Base-by-base conservation (phyloP, 2,797 vertebrate species). In the Thaleichthys pacificus region DNA sequence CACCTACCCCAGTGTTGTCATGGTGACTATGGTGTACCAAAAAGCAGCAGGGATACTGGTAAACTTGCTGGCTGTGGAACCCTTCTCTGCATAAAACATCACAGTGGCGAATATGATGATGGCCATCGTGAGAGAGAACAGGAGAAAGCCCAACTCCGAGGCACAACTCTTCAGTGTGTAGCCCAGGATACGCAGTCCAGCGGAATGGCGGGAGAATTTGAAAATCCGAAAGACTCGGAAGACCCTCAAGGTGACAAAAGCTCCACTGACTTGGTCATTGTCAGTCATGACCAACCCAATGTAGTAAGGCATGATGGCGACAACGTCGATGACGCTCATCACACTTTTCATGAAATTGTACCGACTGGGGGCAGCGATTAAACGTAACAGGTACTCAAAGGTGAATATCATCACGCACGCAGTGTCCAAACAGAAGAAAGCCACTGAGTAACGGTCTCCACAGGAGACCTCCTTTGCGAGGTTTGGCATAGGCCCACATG, bases 11-110 rank as follows among this genome's bases (percentile, higher is more conserved):
- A 98, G 91, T 56, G 97, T 98, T 87, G 97, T 98, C 97, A 98
- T 98, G 92, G 97, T 98, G 92, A 98, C 97, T 57, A 98, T 97
- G 91, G 97, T 98, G 91, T 98, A 98, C 97, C 97, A 98, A 90
- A 98, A 98, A 77, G 96, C 94, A 6, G 96, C 96, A 57, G 97
- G 97, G 83, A 98, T 98, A 84, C 96, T 97, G 92, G 97, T 98
- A 93, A 98, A 98, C 93, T 96, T 98, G 95, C 89, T 97, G 88
- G 94, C 94, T 1, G 94, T 84, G 73, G 96, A 97, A 76, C 97
- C 96, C 77, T 98, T 98, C 90, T 98, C 97, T 68, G 97, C 96
- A 85, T 98, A 98, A 92, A 97, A 98, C 96, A 98, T 98, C 78
- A 98, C 97, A 1, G 97, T 98, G 19, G 97, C 97, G 78, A 98